A percentile compares a stretch with the other conserved stretches of the same genome.
phyloP scores from a whole-genome alignment of 2,797 vertebrate species.

The Anniella stebbinsi region DNA sequence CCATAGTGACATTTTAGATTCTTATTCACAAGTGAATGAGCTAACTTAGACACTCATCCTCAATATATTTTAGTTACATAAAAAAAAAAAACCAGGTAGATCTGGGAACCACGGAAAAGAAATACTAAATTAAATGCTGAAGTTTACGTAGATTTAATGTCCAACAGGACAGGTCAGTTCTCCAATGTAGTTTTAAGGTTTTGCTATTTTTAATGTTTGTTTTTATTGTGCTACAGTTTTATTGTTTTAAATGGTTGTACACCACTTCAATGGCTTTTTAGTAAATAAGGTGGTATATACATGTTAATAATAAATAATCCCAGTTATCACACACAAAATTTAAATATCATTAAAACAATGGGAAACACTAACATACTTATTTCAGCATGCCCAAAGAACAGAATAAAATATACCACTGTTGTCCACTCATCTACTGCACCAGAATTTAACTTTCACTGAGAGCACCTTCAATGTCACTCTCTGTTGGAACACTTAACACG shows the following conservation, averaged over 20 bases:
- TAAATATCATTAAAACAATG: background rate
- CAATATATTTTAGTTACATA: conserved; percentile 45
- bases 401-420: background rate
- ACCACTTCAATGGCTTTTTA: too few species aligned
- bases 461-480: background rate
- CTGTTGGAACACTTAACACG: background rate
- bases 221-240: too few species aligned
- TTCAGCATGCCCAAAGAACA: background rate
- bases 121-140: background rate
- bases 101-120: background rate
- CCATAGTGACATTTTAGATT: conserved; percentile 30
- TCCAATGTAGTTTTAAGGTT: too few species aligned
- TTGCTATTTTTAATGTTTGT: too few species aligned
- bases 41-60: conserved; percentile 49
- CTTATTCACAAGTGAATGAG: conserved; percentile 56
- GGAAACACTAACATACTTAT: background rate
- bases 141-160: background rate
- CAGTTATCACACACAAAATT: background rate
- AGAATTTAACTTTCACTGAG: background rate
- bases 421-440: background rate
- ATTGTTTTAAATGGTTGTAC: too few species aligned
- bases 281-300: too few species aligned
- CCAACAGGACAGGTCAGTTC: background rate
- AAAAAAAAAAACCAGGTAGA: background rate
- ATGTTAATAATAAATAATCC: too few species aligned